Percentiles rank a stretch among this genome's conserved stretches.
Conservation (phyloP, 1,140 invertebrate species). For the Coelopa frigida region DNA sequence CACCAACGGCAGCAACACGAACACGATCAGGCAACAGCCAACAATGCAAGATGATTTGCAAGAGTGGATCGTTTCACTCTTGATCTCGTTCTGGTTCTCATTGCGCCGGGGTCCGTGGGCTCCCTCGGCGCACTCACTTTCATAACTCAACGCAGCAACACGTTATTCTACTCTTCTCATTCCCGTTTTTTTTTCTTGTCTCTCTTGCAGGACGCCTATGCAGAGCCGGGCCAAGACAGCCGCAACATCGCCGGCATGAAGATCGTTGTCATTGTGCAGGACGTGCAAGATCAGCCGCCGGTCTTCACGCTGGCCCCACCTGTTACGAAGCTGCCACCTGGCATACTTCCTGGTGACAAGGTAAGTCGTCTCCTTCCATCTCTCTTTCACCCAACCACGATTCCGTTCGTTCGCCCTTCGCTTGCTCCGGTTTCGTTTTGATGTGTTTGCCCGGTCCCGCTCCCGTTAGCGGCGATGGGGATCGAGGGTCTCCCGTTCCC, state of each 20-base stretch:
- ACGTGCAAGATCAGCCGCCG: slow-evolving; percentile 80
- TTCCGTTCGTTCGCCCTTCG: background rate
- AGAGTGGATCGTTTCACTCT: too few species aligned
- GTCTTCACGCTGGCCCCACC: slow-evolving; percentile 74
- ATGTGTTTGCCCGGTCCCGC: too few species aligned
- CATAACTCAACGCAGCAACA: too few species aligned
- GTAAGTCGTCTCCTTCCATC: slow-evolving; percentile 29
- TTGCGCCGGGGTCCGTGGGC: too few species aligned
- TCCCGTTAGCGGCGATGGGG: too few species aligned
- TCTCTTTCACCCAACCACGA: background rate
- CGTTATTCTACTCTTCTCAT: background rate
- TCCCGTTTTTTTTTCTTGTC: slow-evolving; percentile 8
- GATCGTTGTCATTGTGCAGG: slow-evolving; percentile 71
- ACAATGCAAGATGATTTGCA: too few species aligned
- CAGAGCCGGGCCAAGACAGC: slow-evolving; percentile 68
- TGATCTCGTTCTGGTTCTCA: too few species aligned
- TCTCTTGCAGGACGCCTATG: slow-evolving; percentile 68
- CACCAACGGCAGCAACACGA: too few species aligned
- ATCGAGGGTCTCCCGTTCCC: too few species aligned
- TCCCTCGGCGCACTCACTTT: too few species aligned
- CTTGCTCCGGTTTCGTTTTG: too few species aligned
- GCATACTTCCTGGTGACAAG: slow-evolving; percentile 57
- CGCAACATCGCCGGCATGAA: slow-evolving; percentile 76
- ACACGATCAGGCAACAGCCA: too few species aligned
- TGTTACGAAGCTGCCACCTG: slow-evolving; percentile 61